phyloP scores from a whole-genome alignment of 2,113 vertebrate genomes.

The Platichthys stellatus region DNA sequence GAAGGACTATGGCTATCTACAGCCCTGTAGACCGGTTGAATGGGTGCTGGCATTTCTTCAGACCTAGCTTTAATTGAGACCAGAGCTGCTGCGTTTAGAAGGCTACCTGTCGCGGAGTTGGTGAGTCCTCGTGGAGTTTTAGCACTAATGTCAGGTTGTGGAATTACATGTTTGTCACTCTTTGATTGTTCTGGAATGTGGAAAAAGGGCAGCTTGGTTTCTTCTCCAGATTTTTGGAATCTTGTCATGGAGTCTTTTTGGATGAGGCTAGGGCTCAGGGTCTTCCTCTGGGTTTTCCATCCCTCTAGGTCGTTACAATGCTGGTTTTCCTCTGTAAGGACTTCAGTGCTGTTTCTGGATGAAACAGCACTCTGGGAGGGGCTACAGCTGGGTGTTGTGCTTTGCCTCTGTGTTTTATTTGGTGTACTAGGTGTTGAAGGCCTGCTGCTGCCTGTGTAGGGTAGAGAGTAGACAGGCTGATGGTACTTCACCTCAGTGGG shows the following conservation, averaged over 20 bases:
- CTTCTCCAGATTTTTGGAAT: background rate
- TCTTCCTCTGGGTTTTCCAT: background rate
- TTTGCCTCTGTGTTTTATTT: conserved; percentile 10
- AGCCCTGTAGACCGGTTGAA: conserved; percentile 10
- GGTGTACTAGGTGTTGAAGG: conserved; percentile 77
- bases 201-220: background rate
- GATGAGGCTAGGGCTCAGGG: conserved; percentile 11
- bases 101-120: conserved; percentile 1
- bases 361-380: background rate
- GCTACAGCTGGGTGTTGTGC: conserved; percentile 12
- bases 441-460: conserved; percentile 72
- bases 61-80: conserved; percentile 52
- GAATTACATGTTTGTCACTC: background rate
- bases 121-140: conserved; percentile 7
- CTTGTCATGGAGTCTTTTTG: conserved; percentile 7
- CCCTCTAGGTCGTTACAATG: background rate
- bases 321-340: conserved; percentile 9
- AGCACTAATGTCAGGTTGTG: conserved; percentile 4
- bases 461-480: conserved; percentile 89
- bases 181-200: conserved; percentile 36
- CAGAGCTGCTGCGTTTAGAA: conserved; percentile 28
- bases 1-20: background rate
- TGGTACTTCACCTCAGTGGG: conserved; percentile 89
- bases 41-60: conserved; percentile 37
- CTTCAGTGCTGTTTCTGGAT: conserved; percentile 10